A percentile compares a stretch with the other conserved stretches of the same genome.
Evolutionary conservation across 2,797 vertebrate species (phyloP).

Genomic region (Phataginus tricuspis): DNA sequence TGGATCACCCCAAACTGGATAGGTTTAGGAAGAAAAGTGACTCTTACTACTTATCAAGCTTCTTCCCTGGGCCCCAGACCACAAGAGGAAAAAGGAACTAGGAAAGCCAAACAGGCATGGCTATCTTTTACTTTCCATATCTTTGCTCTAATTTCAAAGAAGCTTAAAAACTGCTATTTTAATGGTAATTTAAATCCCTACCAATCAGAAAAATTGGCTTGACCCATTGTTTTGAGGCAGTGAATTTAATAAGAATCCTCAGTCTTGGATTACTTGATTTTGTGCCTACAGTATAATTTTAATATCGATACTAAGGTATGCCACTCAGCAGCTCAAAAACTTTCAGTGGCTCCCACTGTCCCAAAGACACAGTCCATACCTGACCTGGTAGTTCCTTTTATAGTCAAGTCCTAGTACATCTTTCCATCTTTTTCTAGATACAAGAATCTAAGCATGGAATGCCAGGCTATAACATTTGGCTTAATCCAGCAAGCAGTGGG

Average conservation of each 20-base stretch:
- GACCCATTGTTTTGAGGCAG: neutral
- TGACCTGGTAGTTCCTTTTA: neutral
- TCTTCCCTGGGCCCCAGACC: neutral
- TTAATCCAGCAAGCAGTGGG: neutral
- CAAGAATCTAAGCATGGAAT: neutral
- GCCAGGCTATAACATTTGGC: neutral
- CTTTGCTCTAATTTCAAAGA: conserved; percentile 6
- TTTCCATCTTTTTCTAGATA: neutral
- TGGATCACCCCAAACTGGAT: neutral
- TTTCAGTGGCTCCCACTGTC: neutral
- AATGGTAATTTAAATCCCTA: neutral
- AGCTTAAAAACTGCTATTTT: neutral
- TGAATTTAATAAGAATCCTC: neutral
- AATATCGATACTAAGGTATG: neutral
- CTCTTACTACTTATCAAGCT: neutral
- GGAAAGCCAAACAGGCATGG: neutral
- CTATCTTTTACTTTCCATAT: neutral
- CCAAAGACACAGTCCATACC: neutral
- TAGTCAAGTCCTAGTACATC: neutral
- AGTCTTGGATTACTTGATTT: neutral
- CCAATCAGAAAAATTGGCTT: neutral
- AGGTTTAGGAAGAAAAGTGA: neutral
- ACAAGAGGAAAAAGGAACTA: neutral
- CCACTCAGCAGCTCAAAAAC: neutral
- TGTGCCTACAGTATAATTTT: neutral